phyloP scores from a whole-genome alignment of 2,797 vertebrate species.

The Erethizon dorsatum region DNA sequence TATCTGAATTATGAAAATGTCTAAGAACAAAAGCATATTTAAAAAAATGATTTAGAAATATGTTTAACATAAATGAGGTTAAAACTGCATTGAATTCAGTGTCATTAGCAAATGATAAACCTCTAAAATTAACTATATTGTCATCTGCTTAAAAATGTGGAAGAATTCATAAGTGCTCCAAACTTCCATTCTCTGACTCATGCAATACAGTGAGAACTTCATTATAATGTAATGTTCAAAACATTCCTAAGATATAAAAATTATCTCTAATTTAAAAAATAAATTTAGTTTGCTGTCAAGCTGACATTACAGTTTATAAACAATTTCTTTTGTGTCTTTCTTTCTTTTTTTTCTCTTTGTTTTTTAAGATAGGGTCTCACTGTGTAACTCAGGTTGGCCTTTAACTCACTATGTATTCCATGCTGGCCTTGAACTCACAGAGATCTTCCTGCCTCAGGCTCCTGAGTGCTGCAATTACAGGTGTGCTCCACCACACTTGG shows the following conservation, averaged over 20 bases:
- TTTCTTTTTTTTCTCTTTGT: not conserved
- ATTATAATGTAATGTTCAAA: constrained; percentile 61
- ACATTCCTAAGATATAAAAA: constrained; percentile 38
- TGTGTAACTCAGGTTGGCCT: too few species aligned
- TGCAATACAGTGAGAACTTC: constrained; percentile 40
- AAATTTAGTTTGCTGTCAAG: constrained; percentile 19
- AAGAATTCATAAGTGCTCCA: not conserved
- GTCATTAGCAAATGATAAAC: constrained; percentile 60
- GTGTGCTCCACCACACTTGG: not conserved
- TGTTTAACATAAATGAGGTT: constrained; percentile 11
- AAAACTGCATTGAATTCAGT: constrained; percentile 31
- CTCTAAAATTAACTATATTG: constrained; percentile 50
- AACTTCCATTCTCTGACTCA: constrained; percentile 39
- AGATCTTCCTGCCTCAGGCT: not conserved
- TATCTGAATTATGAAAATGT: constrained; percentile 54
- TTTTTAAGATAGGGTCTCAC: not conserved
- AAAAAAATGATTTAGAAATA: constrained; percentile 48
- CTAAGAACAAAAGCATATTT: constrained; percentile 44
- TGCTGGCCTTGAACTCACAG: not conserved
- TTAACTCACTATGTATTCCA: not conserved
- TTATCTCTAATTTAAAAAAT: constrained; percentile 25
- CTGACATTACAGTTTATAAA: constrained; percentile 4
- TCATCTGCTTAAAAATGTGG: constrained; percentile 50
- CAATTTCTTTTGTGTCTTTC: not conserved
- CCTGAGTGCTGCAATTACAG: not conserved